Evolutionary conservation across 2,888 invertebrate genomes (phyloP), one percentile per base, ranked within the genome.

Genomic region (Pedicia rivosa): DNA sequence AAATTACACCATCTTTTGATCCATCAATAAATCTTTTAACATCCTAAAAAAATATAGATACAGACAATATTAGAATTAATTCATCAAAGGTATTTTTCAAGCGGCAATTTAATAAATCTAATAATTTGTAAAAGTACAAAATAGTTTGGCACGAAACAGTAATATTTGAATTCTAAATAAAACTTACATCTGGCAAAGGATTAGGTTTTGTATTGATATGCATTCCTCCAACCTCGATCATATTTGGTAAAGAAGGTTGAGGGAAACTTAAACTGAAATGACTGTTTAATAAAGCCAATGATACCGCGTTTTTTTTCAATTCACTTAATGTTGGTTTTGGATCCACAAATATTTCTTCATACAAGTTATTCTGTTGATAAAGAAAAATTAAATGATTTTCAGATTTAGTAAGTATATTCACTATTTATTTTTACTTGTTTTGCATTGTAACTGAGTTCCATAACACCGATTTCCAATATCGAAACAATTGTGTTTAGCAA

Each of bases 1-100:
- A 61, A 14, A 67, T 54, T 3, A 56, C 64, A 1, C 66, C 67
- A 40, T 66, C 48, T 17, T 49, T 43, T 4, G 65, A 56, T 1
- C 49, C 52, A 22, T 60, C 56, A 4, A 67, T 46, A 33, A 63
- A 63, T 12, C 49, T 43, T 36, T 59, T 49, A 7, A 64, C 50
- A 22, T 62, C 55, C n/a, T n/a, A n/a, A n/a, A n/a, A n/a, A n/a
- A n/a, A n/a, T n/a, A n/a, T n/a, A n/a, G n/a, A n/a, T n/a, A 7
- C 28, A 27, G 5, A 27, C 5, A 13, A 27, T n/a, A 12, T 6
- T 10, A 6, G 6, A 7, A 10, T n/a, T n/a, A n/a, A n/a, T n/a
- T n/a, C n/a, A n/a, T n/a, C n/a, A n/a, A n/a, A n/a, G n/a, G n/a
- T n/a, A n/a, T n/a, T n/a, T n/a, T n/a, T n/a, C n/a, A n/a, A n/a